Evolutionary conservation across 2,888 invertebrate species (phyloP), one percentile per base, ranked within the genome.

Genomic region (Strigamia maritima): DNA sequence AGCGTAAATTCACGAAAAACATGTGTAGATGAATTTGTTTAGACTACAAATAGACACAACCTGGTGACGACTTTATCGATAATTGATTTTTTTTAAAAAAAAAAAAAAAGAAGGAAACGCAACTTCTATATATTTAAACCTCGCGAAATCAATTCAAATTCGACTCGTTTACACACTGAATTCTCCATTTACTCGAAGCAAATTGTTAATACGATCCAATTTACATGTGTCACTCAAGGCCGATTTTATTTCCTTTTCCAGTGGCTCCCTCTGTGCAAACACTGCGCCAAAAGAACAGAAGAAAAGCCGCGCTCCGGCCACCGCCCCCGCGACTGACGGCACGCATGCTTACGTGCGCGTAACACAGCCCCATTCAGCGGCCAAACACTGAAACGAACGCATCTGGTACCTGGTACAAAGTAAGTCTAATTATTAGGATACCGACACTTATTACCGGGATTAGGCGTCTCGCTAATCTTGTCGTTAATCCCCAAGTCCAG

Each of bases 251-350:
- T 60, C 60, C 60, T 60, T 60, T 60, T 60, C 60, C 60, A 60
- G 60, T 60, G 60, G 60, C 60, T 60, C 60, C 60, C 60, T 60
- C 60, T 60, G 60, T 60, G 60, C 60, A 60, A 60, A 60, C 60
- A 60, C 60, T 60, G 60, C 60, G 60, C 60, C 60, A 60, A 60
- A n/a, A 60, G 22, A 24, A 60, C 7, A 60, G 60, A 60, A 60
- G 60, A 60, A 60, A 60, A 60, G 8, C 60, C 60, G 60, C 60
- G 60, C 22, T 60, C 60, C 60, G 60, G 60, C 60, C 60, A 60
- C 60, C 60, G 60, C 60, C 60, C 60, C 60, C 60, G 60, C 60
- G 24, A 60, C 60, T 60, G 22, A 60, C 60, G 22, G 22, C 60
- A 60, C 60, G 60, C 60, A 60, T 22, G 60, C 60, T 60, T 60